These are phyloP conservation scores for Drosophila kuntzei DNA, from an alignment of 2,888 invertebrate genomes.

Conservation along the genomic window DNA sequence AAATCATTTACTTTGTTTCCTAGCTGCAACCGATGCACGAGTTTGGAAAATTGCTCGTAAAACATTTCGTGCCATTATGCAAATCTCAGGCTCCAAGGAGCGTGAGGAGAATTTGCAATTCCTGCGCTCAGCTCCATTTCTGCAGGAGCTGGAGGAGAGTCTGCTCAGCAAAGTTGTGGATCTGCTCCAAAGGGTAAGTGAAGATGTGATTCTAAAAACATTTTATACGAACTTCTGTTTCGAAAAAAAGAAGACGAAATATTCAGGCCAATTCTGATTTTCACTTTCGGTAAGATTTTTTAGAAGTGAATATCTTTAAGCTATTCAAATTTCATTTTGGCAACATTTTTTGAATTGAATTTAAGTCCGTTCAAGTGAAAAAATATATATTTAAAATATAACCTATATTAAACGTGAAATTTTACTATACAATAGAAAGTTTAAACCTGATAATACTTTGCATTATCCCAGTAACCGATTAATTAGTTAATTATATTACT, in stretches of 20 bases:
- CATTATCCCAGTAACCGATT: neutral
- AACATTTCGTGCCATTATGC: slow-evolving; percentile 95
- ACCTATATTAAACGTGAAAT: too few species aligned
- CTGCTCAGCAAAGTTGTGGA: slow-evolving; percentile 93
- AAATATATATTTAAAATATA: too few species aligned
- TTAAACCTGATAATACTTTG: neutral
- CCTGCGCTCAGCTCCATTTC: slow-evolving; percentile 91
- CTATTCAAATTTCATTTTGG: too few species aligned
- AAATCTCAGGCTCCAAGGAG: slow-evolving; percentile 92
- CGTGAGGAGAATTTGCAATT: slow-evolving; percentile 94
- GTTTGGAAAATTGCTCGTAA: slow-evolving; percentile 95
- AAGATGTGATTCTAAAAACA: neutral
- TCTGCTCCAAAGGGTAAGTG: slow-evolving; percentile 91
- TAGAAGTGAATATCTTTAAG: too few species aligned
- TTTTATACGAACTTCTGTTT: too few species aligned
- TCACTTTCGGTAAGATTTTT: too few species aligned
- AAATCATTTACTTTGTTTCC: slow-evolving; percentile 5
- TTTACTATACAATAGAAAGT: too few species aligned
- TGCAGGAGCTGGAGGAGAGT: slow-evolving; percentile 90
- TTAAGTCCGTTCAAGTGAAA: too few species aligned
- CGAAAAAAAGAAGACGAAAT: too few species aligned
- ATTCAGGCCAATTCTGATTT: too few species aligned
- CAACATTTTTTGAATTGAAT: too few species aligned
- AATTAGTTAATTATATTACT: neutral
- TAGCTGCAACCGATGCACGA: slow-evolving; percentile 91